phyloP scores from a whole-genome alignment of 2,113 vertebrate species.

The Petroica traversi region DNA sequence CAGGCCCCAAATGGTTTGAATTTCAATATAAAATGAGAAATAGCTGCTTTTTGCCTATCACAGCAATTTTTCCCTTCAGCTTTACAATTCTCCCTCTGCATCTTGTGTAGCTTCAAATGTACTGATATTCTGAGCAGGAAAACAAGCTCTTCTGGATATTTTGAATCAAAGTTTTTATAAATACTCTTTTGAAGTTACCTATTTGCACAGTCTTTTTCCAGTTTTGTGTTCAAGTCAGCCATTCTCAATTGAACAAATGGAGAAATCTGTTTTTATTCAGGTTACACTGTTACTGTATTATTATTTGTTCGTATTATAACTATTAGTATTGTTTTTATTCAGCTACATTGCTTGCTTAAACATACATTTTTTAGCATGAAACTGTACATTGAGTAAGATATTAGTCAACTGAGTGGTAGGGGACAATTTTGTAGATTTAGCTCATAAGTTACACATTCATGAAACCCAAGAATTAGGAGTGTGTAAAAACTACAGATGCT shows the following conservation, averaged over 20 bases:
- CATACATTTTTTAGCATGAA: neutral
- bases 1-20: constrained; percentile 21
- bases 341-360: neutral
- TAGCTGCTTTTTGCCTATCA: constrained; percentile 22
- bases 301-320: neutral
- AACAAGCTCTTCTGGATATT: constrained; percentile 34
- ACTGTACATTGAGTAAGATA: neutral
- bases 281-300: neutral
- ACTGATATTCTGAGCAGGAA: neutral
- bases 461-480: neutral
- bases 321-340: neutral
- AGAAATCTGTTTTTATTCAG: neutral
- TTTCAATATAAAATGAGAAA: constrained; percentile 47
- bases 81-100: neutral
- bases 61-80: constrained; percentile 33
- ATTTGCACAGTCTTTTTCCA: neutral
- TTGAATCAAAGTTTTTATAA: neutral
- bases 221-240: neutral
- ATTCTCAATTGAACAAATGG: neutral
- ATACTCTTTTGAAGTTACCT: neutral
- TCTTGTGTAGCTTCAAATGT: neutral
- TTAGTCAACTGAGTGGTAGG: neutral
- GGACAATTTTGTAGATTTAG: neutral
- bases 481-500: neutral
- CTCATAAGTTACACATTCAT: neutral